Base-by-base conservation (phyloP, 2,888 invertebrate species). In the Diarsia dahlii region DNA sequence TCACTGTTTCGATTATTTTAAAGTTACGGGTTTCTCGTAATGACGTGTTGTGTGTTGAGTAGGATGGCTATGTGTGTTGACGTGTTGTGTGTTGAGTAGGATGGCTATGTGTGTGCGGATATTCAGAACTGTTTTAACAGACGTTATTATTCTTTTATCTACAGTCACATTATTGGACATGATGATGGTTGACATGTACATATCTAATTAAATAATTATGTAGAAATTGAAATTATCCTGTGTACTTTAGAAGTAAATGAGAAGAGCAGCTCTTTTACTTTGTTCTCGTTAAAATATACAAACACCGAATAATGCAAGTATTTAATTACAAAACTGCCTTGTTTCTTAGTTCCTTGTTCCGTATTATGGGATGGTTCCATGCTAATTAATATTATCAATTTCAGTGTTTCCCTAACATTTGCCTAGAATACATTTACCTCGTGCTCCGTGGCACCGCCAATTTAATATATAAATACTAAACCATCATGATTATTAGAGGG, bases 401-500 rank as follows among this genome's bases (percentile, higher is more conserved):
- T 72, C n/a, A 18, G 15, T 60, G 39, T 74, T 28, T 10, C n/a
- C 1, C 1, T 28, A 64, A 13, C 12, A 15, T 8, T 15, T 50
- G 20, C 3, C 10, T n/a, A 13, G 20, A 56, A 3, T n/a, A 8
- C n/a, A 18, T 9, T 13, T 34, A 23, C 15, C 63, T 63, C 28
- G 18, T 13, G 12, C n/a, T 5, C 28, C 54, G 56, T 45, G 34
- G 23, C 56, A 18, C 20, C 77, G 28, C 15, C 39, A 58, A 50
- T 67, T 54, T 39, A 23, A 70, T 62, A 56, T 52, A 56, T 52
- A 71, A 54, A 60, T 70, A 73, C 48, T 70, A 45, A 67, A 54
- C 15, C 20, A 58, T 69, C 72, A 70, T 39, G 62, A 39, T 45
- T 78, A 73, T 79, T 34, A 73, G 72, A 50, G 34, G 39, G 15